Base-by-base conservation (phyloP, 53 echinoderm and acorn worm genomes). In the Luidia sarsii region DNA sequence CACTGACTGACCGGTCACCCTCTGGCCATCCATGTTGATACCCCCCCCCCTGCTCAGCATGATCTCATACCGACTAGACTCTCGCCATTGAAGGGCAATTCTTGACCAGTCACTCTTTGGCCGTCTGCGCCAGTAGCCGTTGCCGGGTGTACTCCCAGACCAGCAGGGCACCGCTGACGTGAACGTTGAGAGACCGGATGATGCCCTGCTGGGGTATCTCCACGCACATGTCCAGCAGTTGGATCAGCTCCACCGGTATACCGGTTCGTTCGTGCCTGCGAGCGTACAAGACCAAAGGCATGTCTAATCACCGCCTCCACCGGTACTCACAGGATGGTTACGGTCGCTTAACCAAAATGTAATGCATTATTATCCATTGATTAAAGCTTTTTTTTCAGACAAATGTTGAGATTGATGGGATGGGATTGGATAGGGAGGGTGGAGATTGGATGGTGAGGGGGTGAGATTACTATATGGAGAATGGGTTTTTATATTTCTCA, bases 121-220 rank as follows among this genome's bases (percentile, higher is more conserved):
- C 14, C 41, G 11, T 11, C 60, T 77, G 33, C 43, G 60, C 48
- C 7, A 94, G 83, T 37, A 91, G 62, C 37, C 87, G 72, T 31
- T 86, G 91, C 60, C 83, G 86, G 25, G 89, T 94, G 83, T 94
- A 94, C 30, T 94, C 91, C 89, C 91, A 91, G 30, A 91, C 57
- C 36, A 91, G 62, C 23, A 89, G 53, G 3, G 94, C 90, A 37
- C 92, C 95, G 51, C 95, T 95, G 8, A 95, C 95, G 36, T 95
- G 95, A 48, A 95, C 95, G 71, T 95, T 95, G 64, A 95, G 90
- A 0, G 95, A 95, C 13, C 95, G 81, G 32, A 95, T 86, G 43
- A 90, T 67, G 0, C 95, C 95, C 3, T 92, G 90, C 65, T 95
- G 95, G 7, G 95, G 95, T 37, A 95, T 95, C 64, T 95, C 95